Evolutionary conservation across 2,113 vertebrate genomes (phyloP).

Genomic region (Myanophis thanlyinensis): DNA sequence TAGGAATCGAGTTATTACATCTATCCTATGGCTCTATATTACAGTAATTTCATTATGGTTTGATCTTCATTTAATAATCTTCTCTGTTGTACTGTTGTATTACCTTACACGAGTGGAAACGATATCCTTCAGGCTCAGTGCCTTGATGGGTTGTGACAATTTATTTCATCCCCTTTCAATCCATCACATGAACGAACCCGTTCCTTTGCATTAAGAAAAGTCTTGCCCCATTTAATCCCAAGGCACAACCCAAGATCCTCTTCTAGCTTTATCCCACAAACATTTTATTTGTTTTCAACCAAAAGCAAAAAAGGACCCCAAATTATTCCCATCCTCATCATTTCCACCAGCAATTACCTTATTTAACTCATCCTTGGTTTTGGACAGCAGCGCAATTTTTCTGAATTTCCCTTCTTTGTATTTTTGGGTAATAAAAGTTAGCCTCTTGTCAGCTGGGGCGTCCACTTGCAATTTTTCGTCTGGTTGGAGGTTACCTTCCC

Average conservation of each 20-base stretch:
- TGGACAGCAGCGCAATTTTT: conserved; percentile 67
- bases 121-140: not conserved
- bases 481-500: conserved; percentile 86
- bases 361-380: conserved; percentile 84
- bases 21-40: too few species aligned
- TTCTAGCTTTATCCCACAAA: not conserved
- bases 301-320: not conserved
- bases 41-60: too few species aligned
- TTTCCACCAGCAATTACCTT: conserved; percentile 73
- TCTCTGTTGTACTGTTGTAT: not conserved
- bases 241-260: not conserved
- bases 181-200: not conserved
- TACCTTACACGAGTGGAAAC: not conserved
- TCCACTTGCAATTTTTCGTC: conserved; percentile 81
- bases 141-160: not conserved
- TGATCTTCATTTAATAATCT: too few species aligned
- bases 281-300: not conserved
- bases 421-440: conserved; percentile 86
- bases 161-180: not conserved
- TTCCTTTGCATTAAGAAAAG: not conserved
- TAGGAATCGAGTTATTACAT: too few species aligned
- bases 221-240: not conserved
- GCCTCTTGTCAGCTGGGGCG: conserved; percentile 79
- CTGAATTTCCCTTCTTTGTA: conserved; percentile 91
- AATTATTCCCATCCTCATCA: not conserved